Percentiles rank a stretch among this genome's conserved stretches.
Conservation (phyloP, 2,113 vertebrate genomes). For the Pipra filicauda region DNA sequence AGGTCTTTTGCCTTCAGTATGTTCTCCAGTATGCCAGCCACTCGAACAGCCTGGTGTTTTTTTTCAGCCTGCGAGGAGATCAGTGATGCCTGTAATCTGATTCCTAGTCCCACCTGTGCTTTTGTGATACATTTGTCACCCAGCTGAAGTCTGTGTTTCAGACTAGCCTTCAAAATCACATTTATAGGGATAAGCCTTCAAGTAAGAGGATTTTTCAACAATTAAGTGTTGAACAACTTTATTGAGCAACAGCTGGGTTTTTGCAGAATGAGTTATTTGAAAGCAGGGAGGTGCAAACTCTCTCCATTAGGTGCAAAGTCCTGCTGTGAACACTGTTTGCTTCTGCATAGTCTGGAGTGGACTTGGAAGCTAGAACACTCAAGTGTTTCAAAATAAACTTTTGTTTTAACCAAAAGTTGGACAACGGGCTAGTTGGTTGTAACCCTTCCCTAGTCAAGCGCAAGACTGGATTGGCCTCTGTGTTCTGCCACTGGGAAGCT, state of each 20-base stretch:
- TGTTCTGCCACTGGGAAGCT: background rate
- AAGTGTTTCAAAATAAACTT: background rate
- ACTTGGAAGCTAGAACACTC: background rate
- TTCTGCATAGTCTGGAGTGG: background rate
- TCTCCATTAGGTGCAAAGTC: background rate
- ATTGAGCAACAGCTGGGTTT: background rate
- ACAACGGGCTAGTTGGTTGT: background rate
- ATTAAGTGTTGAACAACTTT: background rate
- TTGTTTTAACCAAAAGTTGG: background rate
- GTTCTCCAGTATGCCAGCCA: background rate
- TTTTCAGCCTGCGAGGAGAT: background rate
- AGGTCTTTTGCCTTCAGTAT: background rate
- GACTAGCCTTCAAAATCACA: background rate
- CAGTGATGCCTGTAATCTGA: background rate
- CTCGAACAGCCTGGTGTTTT: background rate
- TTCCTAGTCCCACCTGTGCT: background rate
- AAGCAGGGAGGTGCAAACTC: background rate
- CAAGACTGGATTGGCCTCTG: background rate
- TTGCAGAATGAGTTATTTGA: background rate
- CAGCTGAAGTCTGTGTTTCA: background rate
- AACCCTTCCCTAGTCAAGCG: background rate
- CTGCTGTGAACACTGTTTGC: background rate
- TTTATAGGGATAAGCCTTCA: background rate
- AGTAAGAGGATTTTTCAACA: background rate
- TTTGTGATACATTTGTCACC: background rate